A percentile compares a stretch with the other conserved stretches of the same genome.
phyloP scores from a whole-genome alignment of 2,113 vertebrate genomes.

The Hyperopisus bebe region DNA sequence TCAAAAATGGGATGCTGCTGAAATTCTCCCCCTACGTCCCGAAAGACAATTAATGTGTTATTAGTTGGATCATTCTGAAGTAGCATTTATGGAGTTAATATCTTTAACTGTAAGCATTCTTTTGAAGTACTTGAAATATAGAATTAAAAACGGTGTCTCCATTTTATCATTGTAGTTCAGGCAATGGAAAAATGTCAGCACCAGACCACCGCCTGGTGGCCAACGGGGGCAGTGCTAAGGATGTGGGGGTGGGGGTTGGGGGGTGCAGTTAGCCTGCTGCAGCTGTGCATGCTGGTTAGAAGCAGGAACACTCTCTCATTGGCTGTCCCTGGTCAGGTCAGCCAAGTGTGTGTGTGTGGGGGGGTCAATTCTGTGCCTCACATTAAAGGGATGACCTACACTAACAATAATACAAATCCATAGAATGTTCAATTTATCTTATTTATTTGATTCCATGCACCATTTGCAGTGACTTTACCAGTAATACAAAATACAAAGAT shows the following conservation, averaged over 20 bases:
- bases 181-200: not conserved
- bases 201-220: not conserved
- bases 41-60: not conserved
- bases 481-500: not conserved
- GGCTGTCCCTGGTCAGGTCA: not conserved
- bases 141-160: not conserved
- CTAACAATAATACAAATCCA: not conserved
- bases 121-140: not conserved
- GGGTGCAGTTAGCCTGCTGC: not conserved
- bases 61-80: not conserved
- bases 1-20: not conserved
- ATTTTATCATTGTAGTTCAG: not conserved
- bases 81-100: not conserved
- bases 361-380: not conserved
- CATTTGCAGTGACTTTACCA: not conserved
- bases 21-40: not conserved
- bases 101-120: not conserved
- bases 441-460: not conserved
- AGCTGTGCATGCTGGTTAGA: not conserved
- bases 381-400: not conserved
- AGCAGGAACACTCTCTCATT: not conserved
- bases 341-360: not conserved
- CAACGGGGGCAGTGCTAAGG: not conserved
- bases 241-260: not conserved
- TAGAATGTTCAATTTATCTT: not conserved